A percentile compares a stretch with the other conserved stretches of the same genome.
These are phyloP conservation scores for Buteo buteo DNA, from an alignment of 2,113 vertebrate genomes.

Conservation along the genomic window DNA sequence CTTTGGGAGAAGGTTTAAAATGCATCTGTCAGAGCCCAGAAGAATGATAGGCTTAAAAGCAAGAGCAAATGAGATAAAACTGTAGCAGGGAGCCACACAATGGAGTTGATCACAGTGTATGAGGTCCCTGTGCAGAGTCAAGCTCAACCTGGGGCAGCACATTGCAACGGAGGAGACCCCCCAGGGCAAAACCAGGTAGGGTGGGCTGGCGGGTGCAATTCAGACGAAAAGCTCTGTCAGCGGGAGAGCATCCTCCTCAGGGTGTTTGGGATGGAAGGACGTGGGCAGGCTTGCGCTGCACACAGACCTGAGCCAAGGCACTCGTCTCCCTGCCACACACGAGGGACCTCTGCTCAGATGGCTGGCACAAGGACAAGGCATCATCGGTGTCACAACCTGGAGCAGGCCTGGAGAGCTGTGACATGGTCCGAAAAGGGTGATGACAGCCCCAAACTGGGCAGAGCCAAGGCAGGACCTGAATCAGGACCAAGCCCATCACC, in stretches of 20 bases:
- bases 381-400: neutral
- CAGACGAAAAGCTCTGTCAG: neutral
- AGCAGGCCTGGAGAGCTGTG: too few relatives aligned
- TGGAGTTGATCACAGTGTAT: neutral
- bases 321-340: neutral
- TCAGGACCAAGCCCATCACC: too few relatives aligned
- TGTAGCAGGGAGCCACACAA: neutral
- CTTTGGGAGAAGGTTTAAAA: neutral
- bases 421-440: too few relatives aligned
- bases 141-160: neutral
- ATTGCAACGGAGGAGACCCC: neutral
- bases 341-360: neutral
- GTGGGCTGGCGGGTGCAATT: neutral
- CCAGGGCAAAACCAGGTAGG: neutral
- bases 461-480: too few relatives aligned
- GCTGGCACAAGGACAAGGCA: neutral
- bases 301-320: too few relatives aligned
- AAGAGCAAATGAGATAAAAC: neutral
- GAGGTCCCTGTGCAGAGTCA: neutral
- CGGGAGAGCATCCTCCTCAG: too few relatives aligned
- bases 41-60: neutral
- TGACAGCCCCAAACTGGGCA: too few relatives aligned
- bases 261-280: too few relatives aligned
- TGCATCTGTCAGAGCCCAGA: neutral
- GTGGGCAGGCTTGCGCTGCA: neutral